Evolutionary conservation across 2,797 vertebrate species (phyloP), one percentile per base, ranked within the genome.

Genomic region (Macroramphosus scolopax): DNA sequence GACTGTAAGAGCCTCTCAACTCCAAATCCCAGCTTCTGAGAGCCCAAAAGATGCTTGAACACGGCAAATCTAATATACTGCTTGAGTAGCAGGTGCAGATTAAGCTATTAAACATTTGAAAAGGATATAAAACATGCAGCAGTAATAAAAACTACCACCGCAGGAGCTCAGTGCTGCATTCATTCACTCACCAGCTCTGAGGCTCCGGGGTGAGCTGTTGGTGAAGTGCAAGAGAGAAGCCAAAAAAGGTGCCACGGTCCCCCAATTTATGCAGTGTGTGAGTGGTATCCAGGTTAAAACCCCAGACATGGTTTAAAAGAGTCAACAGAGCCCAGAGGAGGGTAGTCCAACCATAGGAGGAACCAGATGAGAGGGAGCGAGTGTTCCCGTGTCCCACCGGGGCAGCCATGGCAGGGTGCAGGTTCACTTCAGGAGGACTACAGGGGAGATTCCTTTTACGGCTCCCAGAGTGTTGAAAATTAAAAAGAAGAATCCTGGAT

Each of bases 161-260:
- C 47, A 77, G 62, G 30, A 37, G 14, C 55, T 68, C 51, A 51
- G 37, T 46, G 55, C 35, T 10, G 40, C 50, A 74, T 55, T 43
- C 50, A 74, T 55, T 43, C 33, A 91, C 94, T 97, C 88, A 97
- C 95, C 94, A 96, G 82, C 92, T 93, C 73, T 88, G 82, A 18
- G 90, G 83, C 50, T 88, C 82, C 1, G 95, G 94, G 32, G 72
- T 89, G 28, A 92, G 74, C 86, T 97, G 95, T 55, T 90, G 88
- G 78, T 97, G 95, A 63, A 97, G 88, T 1, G 93, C 94, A 40
- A 97, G 77, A 1, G 95, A 94, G 76, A 97, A 94, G 18, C 95
- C 95, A 46, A 97, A 97, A 42, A 96, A 91, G 57, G 93, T 96
- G 34, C 89, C 92, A 0, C 36, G 64, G 52, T 92, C 89, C 0